phyloP scores from a whole-genome alignment of 2,113 vertebrate genomes.

The Oreochromis niloticus region DNA sequence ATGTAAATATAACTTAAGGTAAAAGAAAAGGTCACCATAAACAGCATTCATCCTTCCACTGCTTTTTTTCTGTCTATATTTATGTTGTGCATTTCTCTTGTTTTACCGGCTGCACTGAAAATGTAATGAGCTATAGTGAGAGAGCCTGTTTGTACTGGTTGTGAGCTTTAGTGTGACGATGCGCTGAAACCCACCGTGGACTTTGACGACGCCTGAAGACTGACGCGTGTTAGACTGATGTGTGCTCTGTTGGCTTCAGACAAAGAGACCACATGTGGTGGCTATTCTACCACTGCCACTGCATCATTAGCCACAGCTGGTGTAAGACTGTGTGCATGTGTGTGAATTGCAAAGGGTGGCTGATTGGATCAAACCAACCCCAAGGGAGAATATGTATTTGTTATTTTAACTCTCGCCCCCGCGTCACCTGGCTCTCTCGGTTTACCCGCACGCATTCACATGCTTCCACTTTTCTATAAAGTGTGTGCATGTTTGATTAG shows the following conservation, averaged over 20 bases:
- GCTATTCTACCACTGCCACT: conserved; percentile 20
- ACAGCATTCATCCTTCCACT: background rate
- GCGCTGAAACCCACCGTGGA: conserved; percentile 5
- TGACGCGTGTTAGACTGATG: conserved; percentile 11
- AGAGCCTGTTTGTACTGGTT: background rate
- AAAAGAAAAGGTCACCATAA: background rate
- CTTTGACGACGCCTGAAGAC: conserved; percentile 22
- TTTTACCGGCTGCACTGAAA: background rate
- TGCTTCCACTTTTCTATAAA: background rate
- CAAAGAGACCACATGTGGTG: conserved; percentile 63
- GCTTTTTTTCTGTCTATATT: background rate
- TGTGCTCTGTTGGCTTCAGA: conserved; percentile 40
- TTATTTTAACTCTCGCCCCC: conserved; percentile 46
- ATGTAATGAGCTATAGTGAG: background rate
- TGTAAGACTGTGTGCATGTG: background rate
- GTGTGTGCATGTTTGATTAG: background rate
- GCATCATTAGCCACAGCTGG: conserved; percentile 65
- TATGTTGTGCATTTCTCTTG: background rate
- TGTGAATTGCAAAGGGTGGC: conserved; percentile 18
- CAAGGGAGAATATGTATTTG: conserved; percentile 37
- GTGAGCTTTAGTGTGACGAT: background rate
- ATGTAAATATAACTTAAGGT: background rate
- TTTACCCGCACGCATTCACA: background rate
- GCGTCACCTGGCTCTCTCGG: conserved; percentile 5
- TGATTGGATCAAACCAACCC: conserved; percentile 54